Conservation (phyloP, 2,113 vertebrate species). For the Crotalus helleri region DNA sequence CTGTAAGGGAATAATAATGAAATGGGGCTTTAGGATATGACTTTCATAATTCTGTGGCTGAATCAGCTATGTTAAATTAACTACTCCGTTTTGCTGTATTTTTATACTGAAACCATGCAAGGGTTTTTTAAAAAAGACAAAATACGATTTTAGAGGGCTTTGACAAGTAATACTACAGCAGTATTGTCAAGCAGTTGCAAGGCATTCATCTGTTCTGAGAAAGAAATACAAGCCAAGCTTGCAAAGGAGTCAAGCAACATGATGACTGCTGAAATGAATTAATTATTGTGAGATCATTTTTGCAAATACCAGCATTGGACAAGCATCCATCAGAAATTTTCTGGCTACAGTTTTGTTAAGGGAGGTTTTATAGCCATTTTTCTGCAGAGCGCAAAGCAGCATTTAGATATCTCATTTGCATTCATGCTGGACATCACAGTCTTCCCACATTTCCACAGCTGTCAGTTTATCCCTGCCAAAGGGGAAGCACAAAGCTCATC, state of each 20-base stretch:
- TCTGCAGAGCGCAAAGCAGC: not conserved
- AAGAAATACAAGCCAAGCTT: not conserved
- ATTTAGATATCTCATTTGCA: not conserved
- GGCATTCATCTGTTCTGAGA: not conserved
- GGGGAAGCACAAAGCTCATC: constrained; percentile 8
- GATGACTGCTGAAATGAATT: not conserved
- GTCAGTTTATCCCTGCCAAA: constrained; percentile 2
- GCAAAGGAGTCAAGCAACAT: too few species aligned
- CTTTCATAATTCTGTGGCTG: not conserved
- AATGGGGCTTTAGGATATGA: not conserved
- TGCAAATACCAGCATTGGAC: not conserved
- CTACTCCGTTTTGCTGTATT: not conserved
- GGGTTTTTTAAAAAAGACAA: not conserved
- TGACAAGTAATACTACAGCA: not conserved
- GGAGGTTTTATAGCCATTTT: not conserved
- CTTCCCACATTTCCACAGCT: not conserved
- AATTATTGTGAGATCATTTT: not conserved
- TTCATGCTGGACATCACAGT: not conserved
- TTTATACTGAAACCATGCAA: not conserved
- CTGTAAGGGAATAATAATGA: not conserved
- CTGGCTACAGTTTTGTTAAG: not conserved
- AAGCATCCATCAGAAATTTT: not conserved
- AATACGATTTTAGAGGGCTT: not conserved
- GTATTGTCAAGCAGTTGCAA: not conserved
- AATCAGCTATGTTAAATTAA: not conserved